These are phyloP conservation scores for Philaethria dido DNA, from an alignment of 2,888 invertebrate genomes.

Conservation along the genomic window DNA sequence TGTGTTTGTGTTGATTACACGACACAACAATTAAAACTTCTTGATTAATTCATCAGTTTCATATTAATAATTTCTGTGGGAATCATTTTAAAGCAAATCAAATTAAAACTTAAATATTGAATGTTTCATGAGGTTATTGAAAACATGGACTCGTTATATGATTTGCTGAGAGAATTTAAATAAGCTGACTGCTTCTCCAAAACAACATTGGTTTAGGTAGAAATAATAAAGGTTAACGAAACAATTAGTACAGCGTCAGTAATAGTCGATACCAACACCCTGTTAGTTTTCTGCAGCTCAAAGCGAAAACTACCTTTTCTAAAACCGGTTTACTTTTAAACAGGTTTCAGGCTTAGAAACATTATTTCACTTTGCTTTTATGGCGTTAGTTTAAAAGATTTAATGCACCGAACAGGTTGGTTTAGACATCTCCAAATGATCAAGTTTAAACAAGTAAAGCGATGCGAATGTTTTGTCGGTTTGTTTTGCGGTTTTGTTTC, in stretches of 20 bases:
- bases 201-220: constrained; percentile 17
- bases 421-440: constrained; percentile 22
- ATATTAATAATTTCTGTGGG: too few relatives aligned
- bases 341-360: constrained; percentile 40
- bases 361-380: constrained; percentile 43
- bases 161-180: not conserved
- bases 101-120: constrained; percentile 6
- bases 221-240: constrained; percentile 32
- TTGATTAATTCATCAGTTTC: too few relatives aligned
- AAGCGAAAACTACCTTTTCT: constrained; percentile 43
- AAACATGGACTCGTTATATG: constrained; percentile 5
- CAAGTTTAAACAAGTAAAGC: constrained; percentile 22
- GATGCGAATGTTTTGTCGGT: constrained; percentile 21
- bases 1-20: constrained; percentile 1
- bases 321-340: constrained; percentile 44
- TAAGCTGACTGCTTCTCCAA: not conserved
- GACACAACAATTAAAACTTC: not conserved
- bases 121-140: constrained; percentile 14
- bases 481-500: constrained; percentile 1
- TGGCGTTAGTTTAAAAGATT: constrained; percentile 40
- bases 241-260: constrained; percentile 28
- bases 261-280: constrained; percentile 17
- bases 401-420: constrained; percentile 38
- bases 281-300: constrained; percentile 31
- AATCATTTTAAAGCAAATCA: not conserved